phyloP scores from a whole-genome alignment of 1,140 invertebrate genomes.

The Cepaea nemoralis region DNA sequence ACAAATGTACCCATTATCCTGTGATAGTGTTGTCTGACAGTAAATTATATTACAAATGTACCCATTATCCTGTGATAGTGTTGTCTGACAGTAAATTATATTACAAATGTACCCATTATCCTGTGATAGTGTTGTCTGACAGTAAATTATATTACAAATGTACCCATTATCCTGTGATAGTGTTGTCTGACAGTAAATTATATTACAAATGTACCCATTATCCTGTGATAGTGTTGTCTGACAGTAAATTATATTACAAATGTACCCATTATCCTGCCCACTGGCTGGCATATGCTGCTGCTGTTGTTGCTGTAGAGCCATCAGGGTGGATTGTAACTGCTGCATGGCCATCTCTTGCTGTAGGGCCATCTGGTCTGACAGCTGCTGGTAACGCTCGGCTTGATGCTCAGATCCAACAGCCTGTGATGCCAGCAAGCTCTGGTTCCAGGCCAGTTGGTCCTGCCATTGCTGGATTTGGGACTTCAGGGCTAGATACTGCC shows the following conservation, averaged over 20 bases:
- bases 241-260: too few species aligned
- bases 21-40: too few species aligned
- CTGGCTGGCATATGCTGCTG: neutral
- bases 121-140: too few species aligned
- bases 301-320: conserved; percentile 46
- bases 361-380: conserved; percentile 56
- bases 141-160: neutral
- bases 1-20: too few species aligned
- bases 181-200: too few species aligned
- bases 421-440: conserved; percentile 52
- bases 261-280: too few species aligned
- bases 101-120: too few species aligned
- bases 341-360: conserved; percentile 59
- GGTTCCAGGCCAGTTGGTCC: conserved; percentile 59
- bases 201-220: too few species aligned
- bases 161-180: too few species aligned
- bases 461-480: conserved; percentile 60
- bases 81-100: too few species aligned
- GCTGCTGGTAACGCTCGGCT: conserved; percentile 50
- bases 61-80: too few species aligned
- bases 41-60: too few species aligned
- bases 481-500: conserved; percentile 55
- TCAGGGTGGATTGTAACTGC: conserved; percentile 61
- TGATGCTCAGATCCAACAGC: conserved; percentile 32
- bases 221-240: neutral